A percentile compares a stretch with the other conserved stretches of the same genome.
These are phyloP conservation scores for Sebastes schlegelii DNA, from an alignment of 2,113 vertebrate genomes.

Conservation along the genomic window DNA sequence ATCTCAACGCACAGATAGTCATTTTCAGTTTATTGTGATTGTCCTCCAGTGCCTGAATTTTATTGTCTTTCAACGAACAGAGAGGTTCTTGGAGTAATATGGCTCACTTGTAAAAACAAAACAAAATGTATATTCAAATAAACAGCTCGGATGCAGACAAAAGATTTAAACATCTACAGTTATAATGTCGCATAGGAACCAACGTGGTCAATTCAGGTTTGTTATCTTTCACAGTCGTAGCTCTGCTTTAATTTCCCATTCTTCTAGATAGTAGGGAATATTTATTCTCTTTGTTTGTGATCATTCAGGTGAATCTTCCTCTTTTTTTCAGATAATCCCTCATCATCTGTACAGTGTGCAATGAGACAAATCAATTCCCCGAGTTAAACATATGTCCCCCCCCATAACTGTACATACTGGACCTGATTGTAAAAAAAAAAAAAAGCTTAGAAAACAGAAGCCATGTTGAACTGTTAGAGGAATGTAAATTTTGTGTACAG, in stretches of 20 bases:
- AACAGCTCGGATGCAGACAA: background rate
- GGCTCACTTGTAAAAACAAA: background rate
- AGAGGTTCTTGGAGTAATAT: background rate
- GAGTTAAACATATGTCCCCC: slow-evolving; percentile 21
- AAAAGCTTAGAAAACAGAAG: slow-evolving; percentile 65
- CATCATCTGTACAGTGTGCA: slow-evolving; percentile 29
- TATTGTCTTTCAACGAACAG: slow-evolving; percentile 1
- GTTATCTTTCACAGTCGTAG: background rate
- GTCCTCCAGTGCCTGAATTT: slow-evolving; percentile 36
- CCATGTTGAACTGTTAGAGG: slow-evolving; percentile 80
- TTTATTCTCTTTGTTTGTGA: slow-evolving; percentile 28
- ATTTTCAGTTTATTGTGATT: slow-evolving; percentile 14
- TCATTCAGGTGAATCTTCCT: slow-evolving; percentile 32
- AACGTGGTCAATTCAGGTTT: background rate
- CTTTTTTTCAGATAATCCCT: background rate
- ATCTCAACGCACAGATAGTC: background rate
- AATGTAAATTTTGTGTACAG: slow-evolving; percentile 81
- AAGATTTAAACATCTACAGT: background rate
- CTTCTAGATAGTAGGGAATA: slow-evolving; percentile 21
- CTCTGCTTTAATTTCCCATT: slow-evolving; percentile 21
- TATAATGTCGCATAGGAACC: background rate
- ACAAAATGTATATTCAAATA: background rate
- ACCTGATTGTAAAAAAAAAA: slow-evolving; percentile 65
- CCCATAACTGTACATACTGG: slow-evolving; percentile 70
- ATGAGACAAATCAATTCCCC: slow-evolving; percentile 46